Conservation (phyloP, 64 coral and sea anemone genomes). For the Platygyra sinensis region DNA sequence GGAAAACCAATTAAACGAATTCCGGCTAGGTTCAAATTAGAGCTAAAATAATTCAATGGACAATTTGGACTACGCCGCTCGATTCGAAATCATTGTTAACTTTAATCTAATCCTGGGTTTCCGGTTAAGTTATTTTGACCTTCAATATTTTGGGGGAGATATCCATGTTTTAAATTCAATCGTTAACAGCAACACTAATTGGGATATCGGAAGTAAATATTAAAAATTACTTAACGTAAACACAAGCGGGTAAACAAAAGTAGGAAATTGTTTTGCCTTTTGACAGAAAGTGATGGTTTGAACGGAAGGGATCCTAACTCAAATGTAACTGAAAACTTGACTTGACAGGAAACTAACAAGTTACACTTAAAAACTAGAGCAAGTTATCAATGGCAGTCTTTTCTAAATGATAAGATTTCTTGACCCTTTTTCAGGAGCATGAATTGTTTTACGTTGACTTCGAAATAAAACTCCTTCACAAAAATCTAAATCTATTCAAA, state of each 20-base stretch:
- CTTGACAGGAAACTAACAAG: background rate
- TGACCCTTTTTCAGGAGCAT: background rate
- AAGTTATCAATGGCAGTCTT: background rate
- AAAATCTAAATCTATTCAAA: no score
- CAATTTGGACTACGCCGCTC: background rate
- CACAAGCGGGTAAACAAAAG: background rate
- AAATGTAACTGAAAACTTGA: background rate
- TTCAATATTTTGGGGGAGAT: background rate
- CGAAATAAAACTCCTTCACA: no score
- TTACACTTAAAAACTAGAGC: background rate
- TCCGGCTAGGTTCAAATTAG: background rate
- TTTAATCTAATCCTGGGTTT: background rate
- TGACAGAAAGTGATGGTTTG: background rate
- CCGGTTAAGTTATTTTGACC: background rate
- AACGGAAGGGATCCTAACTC: background rate
- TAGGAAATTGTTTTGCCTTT: conserved; percentile 30
- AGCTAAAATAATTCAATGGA: background rate
- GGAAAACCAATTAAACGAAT: background rate
- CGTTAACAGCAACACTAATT: conserved; percentile 1
- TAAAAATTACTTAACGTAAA: background rate
- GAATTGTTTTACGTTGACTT: background rate
- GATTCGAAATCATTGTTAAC: background rate
- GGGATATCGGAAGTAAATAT: conserved; percentile 15
- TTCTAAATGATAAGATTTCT: background rate
- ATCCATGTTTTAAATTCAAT: background rate